Conservation (phyloP, 1,140 invertebrate genomes). For the Leptonema lineaticorne region DNA sequence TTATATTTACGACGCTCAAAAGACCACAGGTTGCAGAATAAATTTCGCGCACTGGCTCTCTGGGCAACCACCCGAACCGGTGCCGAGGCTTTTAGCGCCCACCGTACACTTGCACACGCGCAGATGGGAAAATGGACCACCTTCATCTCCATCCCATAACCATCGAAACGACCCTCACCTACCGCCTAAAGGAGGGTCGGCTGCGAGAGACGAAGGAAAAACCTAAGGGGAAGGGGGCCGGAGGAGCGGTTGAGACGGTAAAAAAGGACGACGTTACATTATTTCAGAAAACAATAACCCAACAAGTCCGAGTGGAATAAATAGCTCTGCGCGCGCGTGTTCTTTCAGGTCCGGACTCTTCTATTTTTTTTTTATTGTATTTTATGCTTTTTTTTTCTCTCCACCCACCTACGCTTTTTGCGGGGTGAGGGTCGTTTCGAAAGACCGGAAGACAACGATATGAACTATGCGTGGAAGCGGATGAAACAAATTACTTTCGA, state of each 20-base stretch:
- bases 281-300: conserved; percentile 43
- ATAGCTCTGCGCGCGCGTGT: conserved; percentile 17
- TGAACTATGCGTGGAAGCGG: conserved; percentile 32
- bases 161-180: background rate
- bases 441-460: conserved; percentile 32
- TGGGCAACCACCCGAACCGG: background rate
- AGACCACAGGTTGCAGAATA: conserved; percentile 53
- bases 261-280: conserved; percentile 42
- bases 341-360: too few relatives aligned
- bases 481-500: conserved; percentile 33
- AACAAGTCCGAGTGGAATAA: conserved; percentile 37
- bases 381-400: conserved; percentile 34
- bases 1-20: conserved; percentile 60
- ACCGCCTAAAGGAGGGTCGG: background rate
- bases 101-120: background rate
- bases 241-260: conserved; percentile 31
- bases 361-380: too few relatives aligned
- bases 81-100: background rate
- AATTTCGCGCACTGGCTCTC: background rate
- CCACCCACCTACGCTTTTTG: too few relatives aligned
- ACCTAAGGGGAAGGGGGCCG: background rate
- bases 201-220: background rate
- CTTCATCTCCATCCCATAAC: background rate
- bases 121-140: background rate
- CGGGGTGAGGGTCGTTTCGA: background rate